phyloP scores from a whole-genome alignment of 1,140 invertebrate genomes.

The Dysdera silvatica region DNA sequence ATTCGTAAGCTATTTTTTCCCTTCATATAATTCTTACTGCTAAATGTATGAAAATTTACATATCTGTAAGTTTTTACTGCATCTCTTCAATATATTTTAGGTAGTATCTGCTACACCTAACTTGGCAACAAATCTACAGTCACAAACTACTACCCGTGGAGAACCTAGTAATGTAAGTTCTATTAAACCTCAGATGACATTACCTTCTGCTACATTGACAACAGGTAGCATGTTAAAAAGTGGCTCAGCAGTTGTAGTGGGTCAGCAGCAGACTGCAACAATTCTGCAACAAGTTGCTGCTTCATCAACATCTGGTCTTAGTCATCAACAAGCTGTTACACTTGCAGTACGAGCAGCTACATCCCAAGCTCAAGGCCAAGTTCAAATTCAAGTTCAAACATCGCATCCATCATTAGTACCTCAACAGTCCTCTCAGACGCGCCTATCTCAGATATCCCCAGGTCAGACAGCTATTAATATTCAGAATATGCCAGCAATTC shows the following conservation, averaged over 20 bases:
- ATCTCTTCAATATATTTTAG: slow-evolving; percentile 7
- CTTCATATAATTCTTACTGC: too few species aligned
- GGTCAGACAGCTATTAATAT: neutral
- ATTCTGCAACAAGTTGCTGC: slow-evolving; percentile 18
- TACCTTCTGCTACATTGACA: slow-evolving; percentile 5
- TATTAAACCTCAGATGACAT: slow-evolving; percentile 20
- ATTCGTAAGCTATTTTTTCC: too few species aligned
- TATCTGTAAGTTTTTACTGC: too few species aligned
- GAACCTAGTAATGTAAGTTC: slow-evolving; percentile 13
- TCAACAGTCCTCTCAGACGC: slow-evolving; percentile 2
- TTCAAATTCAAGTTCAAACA: slow-evolving; percentile 23
- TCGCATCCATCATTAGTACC: slow-evolving; percentile 4
- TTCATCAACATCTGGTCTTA: neutral
- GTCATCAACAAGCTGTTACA: slow-evolving; percentile 21
- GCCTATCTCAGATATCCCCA: slow-evolving; percentile 3
- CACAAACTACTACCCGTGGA: neutral
- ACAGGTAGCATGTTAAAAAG: slow-evolving; percentile 17
- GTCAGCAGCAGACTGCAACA: slow-evolving; percentile 19
- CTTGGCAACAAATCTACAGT: slow-evolving; percentile 7
- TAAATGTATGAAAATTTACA: too few species aligned
- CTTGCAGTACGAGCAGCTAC: slow-evolving; percentile 19
- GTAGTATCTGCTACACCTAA: slow-evolving; percentile 38
- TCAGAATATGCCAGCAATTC: neutral
- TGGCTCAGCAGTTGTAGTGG: slow-evolving; percentile 17
- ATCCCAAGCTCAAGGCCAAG: slow-evolving; percentile 8